Evolutionary conservation across 2,888 invertebrate species (phyloP), one percentile per base, ranked within the genome.

Genomic region (Auanema freiburgensis): DNA sequence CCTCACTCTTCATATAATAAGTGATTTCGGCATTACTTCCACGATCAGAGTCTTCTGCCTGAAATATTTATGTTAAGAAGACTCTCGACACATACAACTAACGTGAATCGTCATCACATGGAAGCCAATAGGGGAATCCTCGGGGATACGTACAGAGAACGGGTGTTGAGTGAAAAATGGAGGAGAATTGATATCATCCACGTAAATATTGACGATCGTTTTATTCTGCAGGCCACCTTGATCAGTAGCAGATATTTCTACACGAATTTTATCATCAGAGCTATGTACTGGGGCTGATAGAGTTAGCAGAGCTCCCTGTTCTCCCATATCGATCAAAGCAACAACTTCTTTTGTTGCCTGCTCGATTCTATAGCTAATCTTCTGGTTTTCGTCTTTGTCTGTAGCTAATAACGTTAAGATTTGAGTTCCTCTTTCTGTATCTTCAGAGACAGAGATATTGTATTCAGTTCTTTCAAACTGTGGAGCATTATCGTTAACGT

Each of bases 401-500:
- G 42, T 41, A 0, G 52, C 56, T 14, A 42, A 25, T 24, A 60
- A 40, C 2, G 61, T 57, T 11, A 60, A 16, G 12, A 66, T 53
- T 42, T 66, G 66, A 44, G 86, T 67, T 54, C 74, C 74, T 50
- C 69, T 55, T 64, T 68, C 67, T 51, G 91, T 88, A 83, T 93
- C 93, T 86, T 95, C 95, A 72, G 89, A 86, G 55, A 95, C 86
- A 24, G 89, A 88, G 1, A 92, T 89, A 55, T 89, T 88, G 83
- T 96, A 94, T 1, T 90, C 89, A 11, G 70, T 72, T 49, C 77
- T 70, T 43, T 77, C 90, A 85, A 96, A 96, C 0, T 89, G 87
- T 0, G 96, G 96, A 5, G 91, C 89, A 83, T 95, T 94, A 83
- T 98, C 97, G 83, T 98, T 98, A 0, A 95, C 72, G 57, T 83